These are phyloP conservation scores for Arvicanthis niloticus DNA, from an alignment of 2,113 vertebrate genomes.

Conservation along the genomic window DNA sequence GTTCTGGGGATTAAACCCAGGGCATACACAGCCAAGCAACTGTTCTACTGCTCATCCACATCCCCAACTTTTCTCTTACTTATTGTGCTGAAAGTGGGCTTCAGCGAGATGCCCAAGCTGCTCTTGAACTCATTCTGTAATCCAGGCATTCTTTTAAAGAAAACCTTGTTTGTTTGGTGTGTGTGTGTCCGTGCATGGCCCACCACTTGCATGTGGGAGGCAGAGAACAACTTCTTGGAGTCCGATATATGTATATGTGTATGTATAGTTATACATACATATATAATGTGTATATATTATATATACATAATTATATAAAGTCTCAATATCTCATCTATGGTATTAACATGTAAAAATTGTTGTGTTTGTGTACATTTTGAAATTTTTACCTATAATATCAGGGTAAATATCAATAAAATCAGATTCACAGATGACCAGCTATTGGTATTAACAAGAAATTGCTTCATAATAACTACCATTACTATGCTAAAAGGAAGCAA, in stretches of 20 bases:
- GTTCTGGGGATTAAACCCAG: background rate
- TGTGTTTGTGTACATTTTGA: background rate
- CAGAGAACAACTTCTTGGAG: background rate
- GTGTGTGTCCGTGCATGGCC: background rate
- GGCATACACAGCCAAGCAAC: background rate
- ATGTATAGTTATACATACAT: too few relatives aligned
- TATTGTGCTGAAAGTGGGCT: background rate
- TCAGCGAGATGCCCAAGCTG: background rate
- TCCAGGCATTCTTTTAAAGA: background rate
- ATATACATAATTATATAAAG: background rate
- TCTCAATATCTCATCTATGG: background rate
- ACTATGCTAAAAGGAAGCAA: background rate
- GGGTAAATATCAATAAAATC: background rate
- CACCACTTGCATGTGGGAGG: background rate
- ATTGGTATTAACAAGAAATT: background rate
- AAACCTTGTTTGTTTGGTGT: background rate
- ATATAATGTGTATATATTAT: too few relatives aligned
- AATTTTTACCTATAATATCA: background rate
- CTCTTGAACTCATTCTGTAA: background rate
- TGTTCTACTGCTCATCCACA: background rate
- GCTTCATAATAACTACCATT: background rate
- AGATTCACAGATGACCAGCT: background rate
- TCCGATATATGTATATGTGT: too few relatives aligned
- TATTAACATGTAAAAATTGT: background rate
- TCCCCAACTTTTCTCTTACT: background rate